phyloP scores from a whole-genome alignment of 64 coral and sea anemone species.

The Pocillopora verrucosa region DNA sequence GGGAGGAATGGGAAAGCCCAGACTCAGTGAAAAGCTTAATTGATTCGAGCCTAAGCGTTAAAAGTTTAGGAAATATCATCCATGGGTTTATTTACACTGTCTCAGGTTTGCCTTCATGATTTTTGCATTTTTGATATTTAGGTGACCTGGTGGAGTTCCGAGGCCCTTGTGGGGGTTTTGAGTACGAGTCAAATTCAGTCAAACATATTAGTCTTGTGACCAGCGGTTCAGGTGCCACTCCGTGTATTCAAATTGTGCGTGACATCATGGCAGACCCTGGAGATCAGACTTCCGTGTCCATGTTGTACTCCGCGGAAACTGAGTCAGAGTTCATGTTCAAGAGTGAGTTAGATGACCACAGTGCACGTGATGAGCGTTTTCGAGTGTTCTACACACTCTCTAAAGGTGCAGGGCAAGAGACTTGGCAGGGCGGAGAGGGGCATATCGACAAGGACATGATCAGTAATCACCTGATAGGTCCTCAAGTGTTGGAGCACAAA shows the following conservation, averaged over 20 bases:
- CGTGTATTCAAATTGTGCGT: conserved; percentile 44
- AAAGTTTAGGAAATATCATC: too few relatives aligned
- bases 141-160: conserved; percentile 54
- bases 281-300: conserved; percentile 33
- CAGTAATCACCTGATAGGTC: conserved; percentile 20
- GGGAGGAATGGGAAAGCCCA: too few relatives aligned
- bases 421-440: conserved; percentile 47
- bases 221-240: conserved; percentile 52
- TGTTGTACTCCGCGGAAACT: conserved; percentile 33
- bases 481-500: conserved; percentile 31
- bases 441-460: conserved; percentile 47
- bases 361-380: neutral
- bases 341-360: conserved; percentile 18
- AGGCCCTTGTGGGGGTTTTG: conserved; percentile 57
- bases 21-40: too few relatives aligned
- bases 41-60: too few relatives aligned
- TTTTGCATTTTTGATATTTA: neutral
- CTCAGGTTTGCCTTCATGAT: neutral
- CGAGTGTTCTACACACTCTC: conserved; percentile 33
- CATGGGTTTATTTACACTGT: too few relatives aligned
- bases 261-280: neutral
- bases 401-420: neutral
- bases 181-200: conserved; percentile 44
- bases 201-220: conserved; percentile 52
- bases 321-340: conserved; percentile 25